Evolutionary conservation across 2,797 vertebrate species (phyloP).

Genomic region (Acropternis orthonyx): DNA sequence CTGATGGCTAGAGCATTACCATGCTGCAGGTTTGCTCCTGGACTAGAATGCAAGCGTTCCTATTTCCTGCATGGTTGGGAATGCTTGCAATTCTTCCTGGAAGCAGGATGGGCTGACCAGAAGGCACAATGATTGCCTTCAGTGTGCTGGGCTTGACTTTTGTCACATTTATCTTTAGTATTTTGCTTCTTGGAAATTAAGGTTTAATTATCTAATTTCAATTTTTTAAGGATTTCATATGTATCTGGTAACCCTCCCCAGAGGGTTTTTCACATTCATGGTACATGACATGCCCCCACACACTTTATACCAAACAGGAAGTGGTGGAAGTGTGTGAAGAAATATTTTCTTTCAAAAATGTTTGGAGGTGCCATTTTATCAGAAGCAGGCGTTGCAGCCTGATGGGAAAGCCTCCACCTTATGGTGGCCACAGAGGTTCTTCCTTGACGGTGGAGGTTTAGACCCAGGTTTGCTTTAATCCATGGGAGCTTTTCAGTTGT

Average conservation of each 20-base stretch:
- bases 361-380: not conserved
- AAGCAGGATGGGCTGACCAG: not conserved
- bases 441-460: not conserved
- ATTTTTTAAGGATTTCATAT: not conserved
- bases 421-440: not conserved
- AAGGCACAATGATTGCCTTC: not conserved
- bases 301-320: not conserved
- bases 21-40: not conserved
- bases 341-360: not conserved
- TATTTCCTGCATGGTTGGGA: not conserved
- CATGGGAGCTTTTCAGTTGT: not conserved
- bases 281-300: not conserved
- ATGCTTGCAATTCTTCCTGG: not conserved
- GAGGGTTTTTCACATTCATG: constrained; percentile 1
- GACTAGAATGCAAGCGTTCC: not conserved
- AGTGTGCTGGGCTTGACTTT: not conserved
- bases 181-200: not conserved
- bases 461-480: not conserved
- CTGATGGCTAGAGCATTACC: not conserved
- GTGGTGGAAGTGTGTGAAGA: not conserved
- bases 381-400: not conserved
- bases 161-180: not conserved
- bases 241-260: not conserved
- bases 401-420: not conserved
- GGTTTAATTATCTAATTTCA: not conserved